These are phyloP conservation scores for Ormyrus nitidulus DNA, from an alignment of 2,888 invertebrate species.

Conservation along the genomic window DNA sequence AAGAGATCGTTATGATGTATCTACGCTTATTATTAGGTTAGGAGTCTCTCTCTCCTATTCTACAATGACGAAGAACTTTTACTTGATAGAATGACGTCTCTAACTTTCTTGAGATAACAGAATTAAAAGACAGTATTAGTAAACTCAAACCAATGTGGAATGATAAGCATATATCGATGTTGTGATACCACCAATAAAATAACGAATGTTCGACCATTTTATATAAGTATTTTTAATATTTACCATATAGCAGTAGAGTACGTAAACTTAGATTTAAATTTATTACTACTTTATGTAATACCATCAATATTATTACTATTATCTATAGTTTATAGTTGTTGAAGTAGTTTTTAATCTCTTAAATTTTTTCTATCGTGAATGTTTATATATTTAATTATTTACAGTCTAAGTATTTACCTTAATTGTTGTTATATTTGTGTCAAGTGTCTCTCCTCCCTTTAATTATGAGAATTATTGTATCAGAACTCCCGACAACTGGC, in stretches of 20 bases:
- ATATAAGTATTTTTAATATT: constrained; percentile 42
- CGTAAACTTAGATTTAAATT: constrained; percentile 24
- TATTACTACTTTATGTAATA: constrained; percentile 19
- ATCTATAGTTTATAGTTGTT: constrained; percentile 31
- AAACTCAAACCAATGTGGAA: constrained; percentile 33
- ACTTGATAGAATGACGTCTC: constrained; percentile 7
- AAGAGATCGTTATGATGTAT: background rate
- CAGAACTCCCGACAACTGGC: constrained; percentile 17
- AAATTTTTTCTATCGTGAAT: constrained; percentile 30
- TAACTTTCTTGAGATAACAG: constrained; percentile 29
- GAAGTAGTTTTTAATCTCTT: constrained; percentile 27
- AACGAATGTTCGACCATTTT: constrained; percentile 49
- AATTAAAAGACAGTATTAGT: constrained; percentile 43
- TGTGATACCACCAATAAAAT: constrained; percentile 45
- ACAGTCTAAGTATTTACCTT: constrained; percentile 34
- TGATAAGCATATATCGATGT: constrained; percentile 42
- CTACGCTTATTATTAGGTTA: constrained; percentile 45
- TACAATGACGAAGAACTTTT: constrained; percentile 19
- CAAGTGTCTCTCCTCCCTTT: constrained; percentile 24
- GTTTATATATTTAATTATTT: constrained; percentile 33
- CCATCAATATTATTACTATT: constrained; percentile 12
- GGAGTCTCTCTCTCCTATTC: constrained; percentile 38
- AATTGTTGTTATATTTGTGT: constrained; percentile 39
- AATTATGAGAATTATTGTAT: constrained; percentile 6
- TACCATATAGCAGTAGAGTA: constrained; percentile 42